A percentile compares a stretch with the other conserved stretches of the same genome.
These are phyloP conservation scores for Dynastes hyllus DNA, from an alignment of 2,888 invertebrate genomes.

Conservation along the genomic window DNA sequence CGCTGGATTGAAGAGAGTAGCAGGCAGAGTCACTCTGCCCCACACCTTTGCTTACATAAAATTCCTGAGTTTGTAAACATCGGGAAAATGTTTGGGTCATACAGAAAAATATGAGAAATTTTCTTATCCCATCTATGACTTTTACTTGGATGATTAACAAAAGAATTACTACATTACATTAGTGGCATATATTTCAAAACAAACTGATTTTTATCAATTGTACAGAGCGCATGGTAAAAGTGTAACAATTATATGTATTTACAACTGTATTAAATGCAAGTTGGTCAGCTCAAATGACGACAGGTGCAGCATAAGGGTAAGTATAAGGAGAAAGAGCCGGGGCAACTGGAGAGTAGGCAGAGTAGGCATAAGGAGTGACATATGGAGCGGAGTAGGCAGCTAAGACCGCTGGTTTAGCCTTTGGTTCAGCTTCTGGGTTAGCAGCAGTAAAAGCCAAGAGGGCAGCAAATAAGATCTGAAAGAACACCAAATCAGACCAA, in stretches of 20 bases:
- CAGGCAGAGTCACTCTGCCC: no score
- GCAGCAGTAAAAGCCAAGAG: slow-evolving; percentile 72
- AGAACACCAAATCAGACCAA: slow-evolving; percentile 26
- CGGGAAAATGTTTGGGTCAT: no score
- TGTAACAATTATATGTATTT: slow-evolving; percentile 28
- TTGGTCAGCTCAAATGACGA: slow-evolving; percentile 3
- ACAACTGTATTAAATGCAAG: neutral
- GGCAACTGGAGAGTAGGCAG: slow-evolving; percentile 50
- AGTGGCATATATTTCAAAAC: slow-evolving; percentile 14
- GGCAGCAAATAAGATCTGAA: slow-evolving; percentile 72
- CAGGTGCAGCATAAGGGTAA: slow-evolving; percentile 62
- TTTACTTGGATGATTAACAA: no score
- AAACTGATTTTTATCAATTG: slow-evolving; percentile 21
- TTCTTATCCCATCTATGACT: no score
- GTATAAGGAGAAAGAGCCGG: slow-evolving; percentile 51
- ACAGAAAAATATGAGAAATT: no score
- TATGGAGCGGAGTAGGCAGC: slow-evolving; percentile 55
- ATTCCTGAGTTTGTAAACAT: no score
- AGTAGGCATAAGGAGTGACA: slow-evolving; percentile 54
- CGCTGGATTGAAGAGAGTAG: no score
- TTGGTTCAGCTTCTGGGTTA: slow-evolving; percentile 68
- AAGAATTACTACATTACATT: no score
- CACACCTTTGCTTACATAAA: no score
- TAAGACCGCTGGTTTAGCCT: slow-evolving; percentile 63
- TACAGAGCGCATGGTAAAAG: slow-evolving; percentile 26